Conservation (phyloP, 2,797 vertebrate species). For the Artibeus jamaicensis region DNA sequence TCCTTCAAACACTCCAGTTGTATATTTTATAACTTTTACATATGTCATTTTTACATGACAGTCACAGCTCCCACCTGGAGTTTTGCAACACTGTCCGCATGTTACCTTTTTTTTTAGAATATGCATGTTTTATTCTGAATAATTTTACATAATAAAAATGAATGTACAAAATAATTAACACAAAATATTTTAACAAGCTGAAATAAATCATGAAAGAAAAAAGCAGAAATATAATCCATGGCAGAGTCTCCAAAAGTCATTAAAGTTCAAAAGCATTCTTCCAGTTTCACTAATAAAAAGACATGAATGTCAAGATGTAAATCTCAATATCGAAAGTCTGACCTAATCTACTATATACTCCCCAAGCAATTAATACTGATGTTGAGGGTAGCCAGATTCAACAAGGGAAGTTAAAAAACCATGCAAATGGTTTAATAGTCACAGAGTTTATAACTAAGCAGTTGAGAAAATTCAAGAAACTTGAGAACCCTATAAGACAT, state of each 20-base stretch:
- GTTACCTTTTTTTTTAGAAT: conserved; percentile 83
- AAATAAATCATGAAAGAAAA: conserved; percentile 59
- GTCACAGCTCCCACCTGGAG: conserved; percentile 87
- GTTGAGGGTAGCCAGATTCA: background rate
- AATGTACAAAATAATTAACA: conserved; percentile 78
- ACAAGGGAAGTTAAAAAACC: background rate
- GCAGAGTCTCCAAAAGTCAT: conserved; percentile 10
- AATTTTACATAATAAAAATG: conserved; percentile 82
- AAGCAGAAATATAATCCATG: conserved; percentile 18
- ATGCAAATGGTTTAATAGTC: background rate
- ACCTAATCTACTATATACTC: background rate
- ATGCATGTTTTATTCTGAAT: conserved; percentile 84
- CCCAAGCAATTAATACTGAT: background rate
- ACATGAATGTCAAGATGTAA: conserved; percentile 34
- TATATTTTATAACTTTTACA: conserved; percentile 87
- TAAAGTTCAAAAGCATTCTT: conserved; percentile 50
- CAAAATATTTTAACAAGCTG: conserved; percentile 75
- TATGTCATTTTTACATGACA: conserved; percentile 86
- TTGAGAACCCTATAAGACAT: background rate
- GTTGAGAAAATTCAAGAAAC: background rate
- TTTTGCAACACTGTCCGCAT: conserved; percentile 87
- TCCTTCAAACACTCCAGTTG: conserved; percentile 83
- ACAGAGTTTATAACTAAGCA: background rate
- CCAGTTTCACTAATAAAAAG: background rate
- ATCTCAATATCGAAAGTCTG: background rate